Evolutionary conservation across 2,888 invertebrate species (phyloP), one percentile per base, ranked within the genome.

Genomic region (Epistrophe grossulariae): DNA sequence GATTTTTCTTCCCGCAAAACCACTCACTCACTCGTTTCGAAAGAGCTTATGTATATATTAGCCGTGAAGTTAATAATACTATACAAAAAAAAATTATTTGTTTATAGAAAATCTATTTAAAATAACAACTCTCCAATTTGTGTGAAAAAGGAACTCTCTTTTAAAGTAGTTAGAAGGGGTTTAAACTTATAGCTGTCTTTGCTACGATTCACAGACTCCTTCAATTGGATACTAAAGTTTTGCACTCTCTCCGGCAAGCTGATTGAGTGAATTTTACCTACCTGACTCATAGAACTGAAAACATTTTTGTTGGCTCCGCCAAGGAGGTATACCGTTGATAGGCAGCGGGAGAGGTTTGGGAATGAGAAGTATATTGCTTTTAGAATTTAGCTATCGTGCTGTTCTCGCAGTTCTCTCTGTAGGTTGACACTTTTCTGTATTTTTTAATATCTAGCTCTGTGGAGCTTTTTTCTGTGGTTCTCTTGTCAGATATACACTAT

Each of bases 171-270:
- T 19, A 43, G 9, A 62, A 62, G 40, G 60, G 40, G 60, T 38
- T 55, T 40, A 24, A 70, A 70, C 52, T 70, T 52, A 24, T 43
- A 15, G 62, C 43, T 68, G 64, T 43, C 60, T 80, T 48, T 79
- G 73, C 68, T 64, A 31, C 72, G 72, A 76, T 79, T 83, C 87
- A 79, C 87, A 87, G 87, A 79, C 79, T 87, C 83, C 83, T 87
- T 87, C 79, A 62, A 68, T 87, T 82, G 68, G 76, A 79, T 82
- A 87, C 87, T 87, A 79, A 87, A 87, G 83, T 87, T 87, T 87
- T 76, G 72, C 79, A 83, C 87, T 83, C 83, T 87, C 83, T 79
- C 71, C 60, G 72, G 24, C 71, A 66, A 78, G 74, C 78, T 78
- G 85, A 82, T 85, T 82, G 85, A 85, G 85, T 85, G 78, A 68